Evolutionary conservation across 2,113 vertebrate genomes (phyloP).

Genomic region (Embiotoca jacksoni): DNA sequence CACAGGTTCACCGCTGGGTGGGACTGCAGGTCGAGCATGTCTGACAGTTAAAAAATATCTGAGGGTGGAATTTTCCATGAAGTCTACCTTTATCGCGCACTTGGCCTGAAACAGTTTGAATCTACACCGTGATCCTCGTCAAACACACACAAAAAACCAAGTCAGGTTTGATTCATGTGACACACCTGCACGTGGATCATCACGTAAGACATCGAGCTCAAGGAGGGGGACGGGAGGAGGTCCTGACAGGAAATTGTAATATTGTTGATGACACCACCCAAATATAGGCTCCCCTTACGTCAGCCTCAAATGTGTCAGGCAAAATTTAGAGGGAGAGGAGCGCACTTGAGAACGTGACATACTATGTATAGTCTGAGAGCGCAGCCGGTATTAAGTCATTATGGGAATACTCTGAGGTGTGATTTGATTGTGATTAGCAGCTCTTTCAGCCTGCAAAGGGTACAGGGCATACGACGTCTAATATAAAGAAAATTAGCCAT

Average conservation of each 20-base stretch:
- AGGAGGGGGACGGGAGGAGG: constrained; percentile 16
- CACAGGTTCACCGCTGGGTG: not conserved
- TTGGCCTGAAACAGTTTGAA: constrained; percentile 24
- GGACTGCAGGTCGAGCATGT: not conserved
- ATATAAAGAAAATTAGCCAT: too few relatives aligned
- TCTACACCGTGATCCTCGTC: constrained; percentile 16
- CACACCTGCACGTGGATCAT: constrained; percentile 55
- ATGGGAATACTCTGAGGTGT: constrained; percentile 35
- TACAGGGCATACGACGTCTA: too few relatives aligned
- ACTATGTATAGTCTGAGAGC: constrained; percentile 60
- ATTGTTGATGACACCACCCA: constrained; percentile 55
- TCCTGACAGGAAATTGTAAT: constrained; percentile 52
- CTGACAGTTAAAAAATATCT: constrained; percentile 2
- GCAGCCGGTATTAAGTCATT: constrained; percentile 41
- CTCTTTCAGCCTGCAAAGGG: not conserved
- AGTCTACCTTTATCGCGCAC: constrained; percentile 35
- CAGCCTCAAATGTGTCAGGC: constrained; percentile 61
- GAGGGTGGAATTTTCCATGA: constrained; percentile 14
- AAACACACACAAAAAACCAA: constrained; percentile 9
- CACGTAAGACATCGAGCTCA: constrained; percentile 29
- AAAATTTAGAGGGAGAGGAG: constrained; percentile 41
- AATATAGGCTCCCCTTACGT: constrained; percentile 63
- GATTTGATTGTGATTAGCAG: constrained; percentile 35
- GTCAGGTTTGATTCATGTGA: constrained; percentile 46
- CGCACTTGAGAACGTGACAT: constrained; percentile 43